phyloP scores from a whole-genome alignment of 1,140 invertebrate genomes.

The Branchinecta lindahli region DNA sequence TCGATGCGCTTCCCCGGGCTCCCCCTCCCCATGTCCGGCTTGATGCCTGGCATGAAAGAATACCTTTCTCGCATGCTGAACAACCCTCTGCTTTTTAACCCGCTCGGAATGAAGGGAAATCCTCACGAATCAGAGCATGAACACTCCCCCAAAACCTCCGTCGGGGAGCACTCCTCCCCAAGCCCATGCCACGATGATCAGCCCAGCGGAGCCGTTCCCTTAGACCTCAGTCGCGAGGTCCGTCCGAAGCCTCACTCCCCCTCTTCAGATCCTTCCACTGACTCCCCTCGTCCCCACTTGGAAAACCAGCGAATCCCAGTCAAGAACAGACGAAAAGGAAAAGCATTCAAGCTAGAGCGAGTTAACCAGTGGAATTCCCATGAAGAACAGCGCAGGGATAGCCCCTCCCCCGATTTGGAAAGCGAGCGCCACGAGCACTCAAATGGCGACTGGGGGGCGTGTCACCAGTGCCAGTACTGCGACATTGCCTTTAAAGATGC shows the following conservation, averaged over 20 bases:
- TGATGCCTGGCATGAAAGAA: slow-evolving; percentile 23
- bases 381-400: neutral
- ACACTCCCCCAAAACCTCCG: slow-evolving; percentile 20
- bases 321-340: slow-evolving; percentile 58
- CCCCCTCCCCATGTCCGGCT: slow-evolving; percentile 18
- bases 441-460: slow-evolving; percentile 24
- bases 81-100: slow-evolving; percentile 22
- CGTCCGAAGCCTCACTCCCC: slow-evolving; percentile 15
- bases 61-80: slow-evolving; percentile 23
- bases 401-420: neutral
- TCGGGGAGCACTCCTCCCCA: slow-evolving; percentile 17
- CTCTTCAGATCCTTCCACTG: slow-evolving; percentile 7
- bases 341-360: slow-evolving; percentile 54
- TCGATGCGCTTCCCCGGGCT: slow-evolving; percentile 17
- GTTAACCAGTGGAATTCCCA: slow-evolving; percentile 20
- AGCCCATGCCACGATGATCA: slow-evolving; percentile 12
- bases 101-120: slow-evolving; percentile 19
- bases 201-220: slow-evolving; percentile 20
- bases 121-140: slow-evolving; percentile 17
- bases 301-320: slow-evolving; percentile 24
- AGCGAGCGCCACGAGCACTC: neutral
- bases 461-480: slow-evolving; percentile 64
- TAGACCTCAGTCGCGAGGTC: slow-evolving; percentile 22
- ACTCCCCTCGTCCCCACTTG: neutral
- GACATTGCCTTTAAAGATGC: slow-evolving; percentile 76